Conservation (phyloP, 1,140 invertebrate species). For the Listronotus oregonensis region DNA sequence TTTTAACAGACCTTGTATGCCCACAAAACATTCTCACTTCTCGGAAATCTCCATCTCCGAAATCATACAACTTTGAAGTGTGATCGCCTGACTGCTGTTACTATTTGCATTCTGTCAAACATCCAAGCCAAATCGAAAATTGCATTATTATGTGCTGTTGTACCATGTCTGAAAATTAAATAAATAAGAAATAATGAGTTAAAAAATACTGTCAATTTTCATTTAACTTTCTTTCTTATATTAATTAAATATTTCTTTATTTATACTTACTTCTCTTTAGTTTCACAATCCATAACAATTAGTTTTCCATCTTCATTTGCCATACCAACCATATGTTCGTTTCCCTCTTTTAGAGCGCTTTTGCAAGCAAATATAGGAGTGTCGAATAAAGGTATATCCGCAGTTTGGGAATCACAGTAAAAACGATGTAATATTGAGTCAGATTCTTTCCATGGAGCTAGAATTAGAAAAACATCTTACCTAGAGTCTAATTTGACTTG, state of each 20-base stretch:
- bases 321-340: conserved; percentile 73
- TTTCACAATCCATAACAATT: conserved; percentile 63
- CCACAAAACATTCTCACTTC: conserved; percentile 67
- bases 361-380: conserved; percentile 68
- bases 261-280: conserved; percentile 36
- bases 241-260: background rate
- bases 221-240: too few species aligned
- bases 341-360: conserved; percentile 60
- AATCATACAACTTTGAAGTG: conserved; percentile 76
- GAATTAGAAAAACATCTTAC: background rate
- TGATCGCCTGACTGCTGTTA: conserved; percentile 88
- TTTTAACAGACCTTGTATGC: conserved; percentile 81
- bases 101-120: conserved; percentile 71
- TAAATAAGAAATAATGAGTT: conserved; percentile 1
- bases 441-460: conserved; percentile 31
- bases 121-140: conserved; percentile 89
- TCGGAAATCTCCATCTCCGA: conserved; percentile 61
- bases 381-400: conserved; percentile 33
- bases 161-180: conserved; percentile 48
- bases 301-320: conserved; percentile 85
- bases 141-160: conserved; percentile 81
- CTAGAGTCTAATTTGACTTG: too few species aligned
- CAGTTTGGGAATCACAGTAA: conserved; percentile 16
- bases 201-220: too few species aligned
- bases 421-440: conserved; percentile 26